A percentile compares a stretch with the other conserved stretches of the same genome.
These are phyloP conservation scores for Ancistrus triradiatus DNA, from an alignment of 2,113 vertebrate genomes.

Conservation along the genomic window DNA sequence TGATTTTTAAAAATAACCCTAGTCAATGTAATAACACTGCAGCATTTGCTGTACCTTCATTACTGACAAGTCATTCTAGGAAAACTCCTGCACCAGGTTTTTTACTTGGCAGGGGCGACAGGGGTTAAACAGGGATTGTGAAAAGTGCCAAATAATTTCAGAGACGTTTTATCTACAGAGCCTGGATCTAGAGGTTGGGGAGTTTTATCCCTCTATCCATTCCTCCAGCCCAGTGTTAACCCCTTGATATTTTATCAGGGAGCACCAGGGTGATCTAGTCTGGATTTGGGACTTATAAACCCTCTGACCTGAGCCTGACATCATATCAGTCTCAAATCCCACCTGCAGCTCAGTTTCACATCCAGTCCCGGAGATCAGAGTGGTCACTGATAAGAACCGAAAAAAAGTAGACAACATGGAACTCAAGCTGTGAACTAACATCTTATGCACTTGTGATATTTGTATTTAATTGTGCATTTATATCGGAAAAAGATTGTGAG, in stretches of 20 bases:
- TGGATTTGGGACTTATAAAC: conserved; percentile 34
- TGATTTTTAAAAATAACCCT: no score
- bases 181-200: neutral
- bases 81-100: no score
- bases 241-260: neutral
- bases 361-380: conserved; percentile 23
- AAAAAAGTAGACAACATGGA: no score
- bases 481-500: no score
- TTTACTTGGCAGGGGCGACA: no score
- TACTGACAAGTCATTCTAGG: no score
- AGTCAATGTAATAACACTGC: no score
- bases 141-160: neutral
- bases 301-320: conserved; percentile 42
- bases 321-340: conserved; percentile 40
- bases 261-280: conserved; percentile 38
- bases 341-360: neutral
- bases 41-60: no score
- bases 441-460: no score
- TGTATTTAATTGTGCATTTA: no score
- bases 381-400: conserved; percentile 22
- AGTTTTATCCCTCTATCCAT: neutral
- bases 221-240: conserved; percentile 15
- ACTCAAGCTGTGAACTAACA: no score
- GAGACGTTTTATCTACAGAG: neutral
- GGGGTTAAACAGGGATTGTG: neutral